These are phyloP conservation scores for Augochlora pura DNA, from an alignment of 1,140 invertebrate genomes.

Conservation along the genomic window DNA sequence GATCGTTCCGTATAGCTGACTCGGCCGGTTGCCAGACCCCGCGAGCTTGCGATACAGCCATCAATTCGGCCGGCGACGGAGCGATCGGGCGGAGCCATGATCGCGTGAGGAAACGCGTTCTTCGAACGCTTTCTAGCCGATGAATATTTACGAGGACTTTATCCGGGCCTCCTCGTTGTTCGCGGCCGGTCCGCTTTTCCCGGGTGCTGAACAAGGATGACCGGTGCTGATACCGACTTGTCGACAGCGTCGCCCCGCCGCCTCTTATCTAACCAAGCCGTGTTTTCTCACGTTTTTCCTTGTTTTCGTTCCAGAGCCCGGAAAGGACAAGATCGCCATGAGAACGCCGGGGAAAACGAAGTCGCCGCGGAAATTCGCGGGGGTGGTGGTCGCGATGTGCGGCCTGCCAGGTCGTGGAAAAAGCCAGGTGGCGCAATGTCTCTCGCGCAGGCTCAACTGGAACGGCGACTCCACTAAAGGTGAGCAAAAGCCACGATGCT, in stretches of 20 bases:
- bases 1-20: background rate
- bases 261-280: background rate
- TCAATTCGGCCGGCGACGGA: background rate
- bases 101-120: too few species aligned
- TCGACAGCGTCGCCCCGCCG: background rate
- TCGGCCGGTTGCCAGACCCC: background rate
- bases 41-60: background rate
- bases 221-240: too few species aligned
- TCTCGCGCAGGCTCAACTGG: slow-evolving; percentile 94
- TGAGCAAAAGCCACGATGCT: slow-evolving; percentile 71
- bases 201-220: background rate
- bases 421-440: slow-evolving; percentile 93
- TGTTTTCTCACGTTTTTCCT: background rate
- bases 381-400: slow-evolving; percentile 93
- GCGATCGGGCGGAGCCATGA: too few species aligned
- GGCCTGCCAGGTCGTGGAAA: slow-evolving; percentile 95
- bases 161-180: background rate
- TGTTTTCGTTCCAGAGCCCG: slow-evolving; percentile 62
- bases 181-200: background rate
- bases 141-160: background rate
- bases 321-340: slow-evolving; percentile 66
- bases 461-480: slow-evolving; percentile 93
- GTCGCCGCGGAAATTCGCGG: slow-evolving; percentile 83
- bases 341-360: slow-evolving; percentile 67
- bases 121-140: too few species aligned